phyloP scores from a whole-genome alignment of 2,888 invertebrate genomes.

The Epicampocera succincta region DNA sequence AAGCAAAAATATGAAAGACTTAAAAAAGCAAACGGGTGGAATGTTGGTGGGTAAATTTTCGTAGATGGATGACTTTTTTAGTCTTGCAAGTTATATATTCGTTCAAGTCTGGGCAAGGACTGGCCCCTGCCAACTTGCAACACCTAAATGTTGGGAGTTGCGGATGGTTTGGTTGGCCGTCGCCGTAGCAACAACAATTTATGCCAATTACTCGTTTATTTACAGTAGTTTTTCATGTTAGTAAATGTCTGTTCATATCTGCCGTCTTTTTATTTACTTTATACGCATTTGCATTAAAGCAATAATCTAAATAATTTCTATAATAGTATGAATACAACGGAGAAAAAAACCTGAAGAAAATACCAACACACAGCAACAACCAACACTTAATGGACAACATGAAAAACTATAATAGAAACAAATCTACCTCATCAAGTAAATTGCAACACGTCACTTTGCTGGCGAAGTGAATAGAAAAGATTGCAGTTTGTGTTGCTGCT shows the following conservation, averaged over 20 bases:
- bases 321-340: conserved; percentile 70
- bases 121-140: conserved; percentile 9
- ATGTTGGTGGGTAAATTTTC: conserved; percentile 39
- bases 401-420: conserved; percentile 64
- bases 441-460: conserved; percentile 74
- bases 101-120: conserved; percentile 9
- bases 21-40: conserved; percentile 48
- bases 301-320: conserved; percentile 75
- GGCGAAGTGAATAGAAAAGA: conserved; percentile 68
- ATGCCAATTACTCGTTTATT: conserved; percentile 69
- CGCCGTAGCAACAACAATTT: conserved; percentile 54
- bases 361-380: not conserved
- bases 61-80: conserved; percentile 38
- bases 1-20: conserved; percentile 30
- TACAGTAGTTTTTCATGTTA: conserved; percentile 65
- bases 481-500: conserved; percentile 47
- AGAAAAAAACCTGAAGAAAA: not conserved
- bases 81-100: conserved; percentile 21
- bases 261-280: conserved; percentile 40
- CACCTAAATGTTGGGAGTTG: conserved; percentile 35
- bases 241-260: conserved; percentile 52
- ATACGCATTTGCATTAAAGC: conserved; percentile 67
- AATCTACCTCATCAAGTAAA: conserved; percentile 74
- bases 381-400: conserved; percentile 36
- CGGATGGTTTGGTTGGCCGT: conserved; percentile 34